These are phyloP conservation scores for Zoroaster sp. DNA, from an alignment of 53 echinoderm and acorn worm genomes.

Conservation along the genomic window DNA sequence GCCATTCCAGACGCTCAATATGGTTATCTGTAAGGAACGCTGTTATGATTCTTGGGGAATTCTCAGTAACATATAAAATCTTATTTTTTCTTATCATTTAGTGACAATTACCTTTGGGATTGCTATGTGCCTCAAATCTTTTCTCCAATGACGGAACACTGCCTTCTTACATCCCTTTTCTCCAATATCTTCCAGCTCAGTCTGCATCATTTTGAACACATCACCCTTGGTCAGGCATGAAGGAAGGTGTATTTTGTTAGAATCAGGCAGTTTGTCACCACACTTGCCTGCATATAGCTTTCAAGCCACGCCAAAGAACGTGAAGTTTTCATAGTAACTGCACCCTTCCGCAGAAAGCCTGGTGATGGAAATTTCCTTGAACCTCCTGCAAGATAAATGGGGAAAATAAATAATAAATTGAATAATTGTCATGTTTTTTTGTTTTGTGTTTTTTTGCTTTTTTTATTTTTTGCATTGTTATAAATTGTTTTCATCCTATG, in stretches of 20 bases:
- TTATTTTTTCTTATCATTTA: too few relatives aligned
- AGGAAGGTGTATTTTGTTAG: constrained; percentile 9
- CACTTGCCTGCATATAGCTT: background rate
- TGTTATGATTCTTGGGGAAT: too few relatives aligned
- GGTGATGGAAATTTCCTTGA: background rate
- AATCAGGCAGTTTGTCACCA: constrained; percentile 26
- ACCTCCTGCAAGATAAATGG: background rate
- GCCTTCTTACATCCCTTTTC: constrained; percentile 14
- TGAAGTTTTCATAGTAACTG: too few relatives aligned
- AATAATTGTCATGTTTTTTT: too few relatives aligned
- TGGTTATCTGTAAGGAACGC: too few relatives aligned
- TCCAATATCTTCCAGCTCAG: constrained; percentile 5
- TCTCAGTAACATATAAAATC: too few relatives aligned
- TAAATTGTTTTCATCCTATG: too few relatives aligned
- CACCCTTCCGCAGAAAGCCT: background rate
- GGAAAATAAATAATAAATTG: too few relatives aligned
- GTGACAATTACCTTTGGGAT: constrained; percentile 60
- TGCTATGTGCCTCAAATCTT: constrained; percentile 12
- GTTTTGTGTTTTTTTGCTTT: too few relatives aligned
- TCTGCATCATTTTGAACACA: constrained; percentile 9
- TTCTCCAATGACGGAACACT: constrained; percentile 13
- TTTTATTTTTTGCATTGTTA: too few relatives aligned
- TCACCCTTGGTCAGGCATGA: constrained; percentile 26
- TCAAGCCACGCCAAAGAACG: constrained; percentile 17
- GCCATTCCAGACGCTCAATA: too few relatives aligned